These are phyloP conservation scores for Anolis carolinensis DNA, from an alignment of 2,113 vertebrate species.

Conservation along the genomic window DNA sequence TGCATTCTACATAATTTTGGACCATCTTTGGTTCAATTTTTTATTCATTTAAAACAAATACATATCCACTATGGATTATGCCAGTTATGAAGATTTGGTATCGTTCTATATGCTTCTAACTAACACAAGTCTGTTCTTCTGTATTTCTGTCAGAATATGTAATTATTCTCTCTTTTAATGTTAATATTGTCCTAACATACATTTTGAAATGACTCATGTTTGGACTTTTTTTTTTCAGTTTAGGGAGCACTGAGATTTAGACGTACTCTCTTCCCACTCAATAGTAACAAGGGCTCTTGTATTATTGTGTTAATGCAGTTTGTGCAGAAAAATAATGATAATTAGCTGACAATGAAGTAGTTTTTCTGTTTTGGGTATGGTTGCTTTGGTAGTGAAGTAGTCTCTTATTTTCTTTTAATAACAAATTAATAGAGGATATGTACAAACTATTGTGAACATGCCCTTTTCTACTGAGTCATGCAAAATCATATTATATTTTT, in stretches of 20 bases:
- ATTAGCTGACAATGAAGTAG: background rate
- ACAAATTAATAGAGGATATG: constrained; percentile 25
- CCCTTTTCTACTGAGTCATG: background rate
- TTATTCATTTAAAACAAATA: background rate
- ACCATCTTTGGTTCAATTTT: background rate
- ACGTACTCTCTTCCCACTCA: constrained; percentile 26
- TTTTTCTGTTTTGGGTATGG: constrained; percentile 8
- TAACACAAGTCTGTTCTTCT: background rate
- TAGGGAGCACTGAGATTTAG: background rate
- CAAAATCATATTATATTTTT: background rate
- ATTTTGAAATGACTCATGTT: background rate
- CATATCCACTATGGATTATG: background rate
- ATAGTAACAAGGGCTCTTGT: constrained; percentile 26
- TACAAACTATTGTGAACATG: constrained; percentile 27
- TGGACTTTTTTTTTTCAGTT: constrained; percentile 23
- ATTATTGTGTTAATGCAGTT: constrained; percentile 29
- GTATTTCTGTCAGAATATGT: background rate
- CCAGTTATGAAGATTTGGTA: background rate
- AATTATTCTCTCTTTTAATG: background rate
- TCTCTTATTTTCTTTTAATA: constrained; percentile 33
- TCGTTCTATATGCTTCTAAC: background rate
- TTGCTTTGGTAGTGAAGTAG: constrained; percentile 22
- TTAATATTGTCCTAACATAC: constrained; percentile 14
- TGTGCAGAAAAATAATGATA: constrained; percentile 1
- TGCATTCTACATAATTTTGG: background rate